phyloP scores from a whole-genome alignment of 2,888 invertebrate genomes.

The Oegoconia quadripuncta region DNA sequence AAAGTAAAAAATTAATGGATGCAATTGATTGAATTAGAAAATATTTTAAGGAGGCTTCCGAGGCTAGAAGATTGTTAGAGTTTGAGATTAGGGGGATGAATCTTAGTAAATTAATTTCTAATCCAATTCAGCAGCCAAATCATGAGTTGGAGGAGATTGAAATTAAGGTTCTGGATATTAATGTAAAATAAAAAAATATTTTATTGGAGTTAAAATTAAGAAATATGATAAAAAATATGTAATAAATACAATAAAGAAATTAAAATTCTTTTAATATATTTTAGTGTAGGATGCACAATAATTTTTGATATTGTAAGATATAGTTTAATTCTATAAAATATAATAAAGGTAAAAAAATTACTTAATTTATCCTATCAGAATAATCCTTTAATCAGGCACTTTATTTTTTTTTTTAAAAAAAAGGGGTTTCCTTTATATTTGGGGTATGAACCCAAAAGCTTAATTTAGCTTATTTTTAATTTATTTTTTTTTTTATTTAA shows the following conservation, averaged over 20 bases:
- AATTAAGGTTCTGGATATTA: slow-evolving; percentile 70
- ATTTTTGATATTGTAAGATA: slow-evolving; percentile 80
- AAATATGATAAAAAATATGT: slow-evolving; percentile 73
- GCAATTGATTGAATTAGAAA: slow-evolving; percentile 80
- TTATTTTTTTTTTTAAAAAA: slow-evolving; percentile 65
- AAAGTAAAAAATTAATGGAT: slow-evolving; percentile 75
- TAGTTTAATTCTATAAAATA: slow-evolving; percentile 81
- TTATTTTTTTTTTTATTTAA: too few species aligned
- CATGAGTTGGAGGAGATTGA: slow-evolving; percentile 59
- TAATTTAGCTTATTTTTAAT: slow-evolving; percentile 75
- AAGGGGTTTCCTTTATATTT: slow-evolving; percentile 67
- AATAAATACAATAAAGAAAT: slow-evolving; percentile 60
- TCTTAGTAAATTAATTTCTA: slow-evolving; percentile 82
- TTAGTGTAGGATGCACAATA: slow-evolving; percentile 81
- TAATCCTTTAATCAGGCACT: slow-evolving; percentile 70
- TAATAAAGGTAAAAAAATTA: slow-evolving; percentile 75
- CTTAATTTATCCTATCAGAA: slow-evolving; percentile 68
- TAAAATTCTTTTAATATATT: slow-evolving; percentile 58
- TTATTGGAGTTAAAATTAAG: slow-evolving; percentile 66
- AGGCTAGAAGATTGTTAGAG: slow-evolving; percentile 63
- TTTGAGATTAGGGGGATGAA: slow-evolving; percentile 79
- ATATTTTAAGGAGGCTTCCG: slow-evolving; percentile 81
- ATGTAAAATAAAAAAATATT: slow-evolving; percentile 71
- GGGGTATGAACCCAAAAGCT: slow-evolving; percentile 83
- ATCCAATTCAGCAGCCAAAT: slow-evolving; percentile 77